Conservation (phyloP, 2,888 invertebrate genomes). For the Malthinus seriepunctatus region DNA sequence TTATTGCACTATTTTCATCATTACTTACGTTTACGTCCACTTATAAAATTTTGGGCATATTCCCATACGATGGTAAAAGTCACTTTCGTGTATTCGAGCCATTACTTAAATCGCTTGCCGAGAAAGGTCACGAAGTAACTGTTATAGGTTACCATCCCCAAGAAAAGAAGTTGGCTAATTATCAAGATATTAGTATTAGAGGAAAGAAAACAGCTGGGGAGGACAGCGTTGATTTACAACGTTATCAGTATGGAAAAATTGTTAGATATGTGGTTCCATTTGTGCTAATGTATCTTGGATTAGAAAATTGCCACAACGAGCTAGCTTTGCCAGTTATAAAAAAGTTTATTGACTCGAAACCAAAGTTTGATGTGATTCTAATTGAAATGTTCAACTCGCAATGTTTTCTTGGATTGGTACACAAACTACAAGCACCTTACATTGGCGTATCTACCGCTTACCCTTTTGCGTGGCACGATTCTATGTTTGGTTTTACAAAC, state of each 20-base stretch:
- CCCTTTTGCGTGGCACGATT: constrained; percentile 54
- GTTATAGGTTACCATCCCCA: constrained; percentile 67
- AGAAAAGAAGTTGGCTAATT: constrained; percentile 23
- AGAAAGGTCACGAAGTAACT: constrained; percentile 68
- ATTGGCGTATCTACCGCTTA: constrained; percentile 59
- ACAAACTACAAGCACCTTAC: constrained; percentile 61
- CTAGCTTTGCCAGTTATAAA: constrained; percentile 35
- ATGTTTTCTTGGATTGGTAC: constrained; percentile 66
- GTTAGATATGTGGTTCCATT: not conserved
- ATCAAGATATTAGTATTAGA: constrained; percentile 30
- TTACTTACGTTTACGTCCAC: not conserved
- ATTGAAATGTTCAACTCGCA: constrained; percentile 72
- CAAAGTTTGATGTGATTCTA: constrained; percentile 66
- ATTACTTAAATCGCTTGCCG: constrained; percentile 62
- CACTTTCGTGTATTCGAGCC: constrained; percentile 70
- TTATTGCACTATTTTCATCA: constrained; percentile 2
- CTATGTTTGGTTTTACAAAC: constrained; percentile 54
- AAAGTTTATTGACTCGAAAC: constrained; percentile 23
- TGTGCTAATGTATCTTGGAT: constrained; percentile 2
- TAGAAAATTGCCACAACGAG: constrained; percentile 18
- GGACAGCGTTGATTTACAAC: constrained; percentile 4
- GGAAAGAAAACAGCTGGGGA: not conserved
- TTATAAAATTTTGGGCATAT: constrained; percentile 65
- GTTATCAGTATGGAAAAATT: not conserved
- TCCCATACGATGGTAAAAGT: constrained; percentile 71